Percentiles rank a stretch among this genome's conserved stretches.
Evolutionary conservation across 2,113 vertebrate genomes (phyloP).

Genomic region (Rhinolophus sinicus): DNA sequence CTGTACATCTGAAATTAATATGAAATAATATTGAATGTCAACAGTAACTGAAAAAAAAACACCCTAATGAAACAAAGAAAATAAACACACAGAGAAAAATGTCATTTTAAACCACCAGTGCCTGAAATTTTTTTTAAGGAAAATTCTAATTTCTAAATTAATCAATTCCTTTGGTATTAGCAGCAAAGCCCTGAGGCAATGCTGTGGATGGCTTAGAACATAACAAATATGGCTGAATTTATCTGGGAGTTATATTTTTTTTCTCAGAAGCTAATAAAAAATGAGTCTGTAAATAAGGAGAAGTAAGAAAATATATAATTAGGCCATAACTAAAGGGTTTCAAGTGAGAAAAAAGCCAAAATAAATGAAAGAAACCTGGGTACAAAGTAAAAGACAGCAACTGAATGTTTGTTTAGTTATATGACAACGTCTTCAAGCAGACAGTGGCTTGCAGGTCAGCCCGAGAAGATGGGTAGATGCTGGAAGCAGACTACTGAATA

Average conservation of each 20-base stretch:
- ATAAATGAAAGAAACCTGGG: background rate
- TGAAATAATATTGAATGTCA: too few species aligned
- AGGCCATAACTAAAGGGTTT: background rate
- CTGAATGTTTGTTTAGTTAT: background rate
- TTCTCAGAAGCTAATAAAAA: background rate
- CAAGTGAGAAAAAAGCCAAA: background rate
- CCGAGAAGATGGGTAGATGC: background rate
- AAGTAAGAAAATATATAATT: background rate
- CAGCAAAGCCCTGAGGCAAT: background rate
- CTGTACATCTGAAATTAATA: too few species aligned
- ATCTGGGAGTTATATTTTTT: background rate
- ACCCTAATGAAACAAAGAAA: too few species aligned
- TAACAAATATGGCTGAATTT: background rate
- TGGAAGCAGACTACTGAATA: background rate
- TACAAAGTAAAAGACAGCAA: background rate
- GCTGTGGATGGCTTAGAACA: background rate
- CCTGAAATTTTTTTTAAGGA: background rate
- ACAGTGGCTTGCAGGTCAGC: background rate
- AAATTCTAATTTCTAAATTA: constrained; percentile 5
- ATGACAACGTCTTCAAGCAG: background rate
- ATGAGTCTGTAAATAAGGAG: background rate
- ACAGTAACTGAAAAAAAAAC: too few species aligned
- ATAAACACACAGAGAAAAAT: background rate
- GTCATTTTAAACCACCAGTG: background rate
- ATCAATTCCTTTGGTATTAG: background rate